phyloP scores from a whole-genome alignment of 1,140 invertebrate genomes.

The Papilio xuthus region DNA sequence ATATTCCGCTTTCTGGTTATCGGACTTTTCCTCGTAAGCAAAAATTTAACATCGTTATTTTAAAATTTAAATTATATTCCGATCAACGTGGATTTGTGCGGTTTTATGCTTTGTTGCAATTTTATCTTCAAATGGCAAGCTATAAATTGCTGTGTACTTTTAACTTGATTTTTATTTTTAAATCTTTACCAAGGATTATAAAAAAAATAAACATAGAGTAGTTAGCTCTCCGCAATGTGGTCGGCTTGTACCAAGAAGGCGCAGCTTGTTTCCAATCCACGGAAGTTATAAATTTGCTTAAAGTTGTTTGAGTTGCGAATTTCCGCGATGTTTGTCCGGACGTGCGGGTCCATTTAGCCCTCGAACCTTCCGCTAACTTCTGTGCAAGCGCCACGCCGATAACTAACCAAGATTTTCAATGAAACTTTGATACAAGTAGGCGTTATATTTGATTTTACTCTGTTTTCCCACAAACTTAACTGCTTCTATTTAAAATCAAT shows the following conservation, averaged over 20 bases:
- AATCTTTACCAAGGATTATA: background rate
- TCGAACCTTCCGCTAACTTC: conserved; percentile 70
- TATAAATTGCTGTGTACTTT: background rate
- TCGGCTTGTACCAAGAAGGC: conserved; percentile 14
- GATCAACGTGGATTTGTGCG: background rate
- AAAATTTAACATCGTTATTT: conserved; percentile 4
- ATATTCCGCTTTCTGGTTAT: conserved; percentile 30
- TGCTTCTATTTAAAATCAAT: background rate
- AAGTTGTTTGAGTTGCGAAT: conserved; percentile 77
- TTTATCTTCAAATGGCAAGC: background rate
- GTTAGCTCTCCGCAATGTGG: conserved; percentile 7
- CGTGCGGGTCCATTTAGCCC: conserved; percentile 73
- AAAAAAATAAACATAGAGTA: conserved; percentile 1
- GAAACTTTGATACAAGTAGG: conserved; percentile 47
- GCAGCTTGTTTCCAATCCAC: conserved; percentile 52
- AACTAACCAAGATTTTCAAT: conserved; percentile 54
- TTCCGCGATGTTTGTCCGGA: conserved; percentile 75
- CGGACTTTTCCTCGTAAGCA: background rate
- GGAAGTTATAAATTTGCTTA: conserved; percentile 77
- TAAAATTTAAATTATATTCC: background rate
- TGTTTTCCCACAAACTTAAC: background rate
- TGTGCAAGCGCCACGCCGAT: conserved; percentile 52
- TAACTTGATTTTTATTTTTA: too few species aligned
- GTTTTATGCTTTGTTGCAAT: background rate
- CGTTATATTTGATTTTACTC: conserved; percentile 18